Evolutionary conservation across 2,113 vertebrate species (phyloP).

Genomic region (Chunga burmeisteri): DNA sequence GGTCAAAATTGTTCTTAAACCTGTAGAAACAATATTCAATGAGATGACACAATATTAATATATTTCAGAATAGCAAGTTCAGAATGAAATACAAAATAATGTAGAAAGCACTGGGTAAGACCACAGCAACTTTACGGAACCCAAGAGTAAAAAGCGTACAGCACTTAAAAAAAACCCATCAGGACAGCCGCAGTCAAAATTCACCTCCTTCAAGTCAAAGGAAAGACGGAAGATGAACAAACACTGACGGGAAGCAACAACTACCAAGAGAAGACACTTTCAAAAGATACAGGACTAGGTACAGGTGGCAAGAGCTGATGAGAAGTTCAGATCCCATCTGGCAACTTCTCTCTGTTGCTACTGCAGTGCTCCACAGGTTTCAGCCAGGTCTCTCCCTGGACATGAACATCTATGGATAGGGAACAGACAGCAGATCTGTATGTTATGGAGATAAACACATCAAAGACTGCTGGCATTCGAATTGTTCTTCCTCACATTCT

Average conservation of each 20-base stretch:
- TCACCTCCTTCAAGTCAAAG: background rate
- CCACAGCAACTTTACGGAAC: background rate
- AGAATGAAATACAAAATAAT: constrained; percentile 19
- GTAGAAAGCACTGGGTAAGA: background rate
- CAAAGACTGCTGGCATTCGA: background rate
- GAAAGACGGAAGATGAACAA: background rate
- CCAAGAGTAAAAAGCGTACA: background rate
- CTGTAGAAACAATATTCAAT: background rate
- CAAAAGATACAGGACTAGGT: background rate
- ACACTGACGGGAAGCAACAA: background rate
- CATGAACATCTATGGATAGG: rapidly evolving
- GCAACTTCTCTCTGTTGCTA: background rate
- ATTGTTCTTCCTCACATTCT: background rate
- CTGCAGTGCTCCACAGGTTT: background rate
- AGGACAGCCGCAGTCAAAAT: constrained; percentile 14
- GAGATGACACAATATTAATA: background rate
- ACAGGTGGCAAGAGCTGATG: background rate
- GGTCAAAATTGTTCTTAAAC: background rate
- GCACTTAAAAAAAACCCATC: background rate
- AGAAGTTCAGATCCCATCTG: background rate
- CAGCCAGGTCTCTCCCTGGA: background rate
- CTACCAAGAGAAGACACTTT: background rate
- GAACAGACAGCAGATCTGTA: background rate
- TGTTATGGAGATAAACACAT: background rate
- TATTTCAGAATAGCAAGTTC: background rate